phyloP scores from a whole-genome alignment of 2,797 vertebrate genomes.

The Argentina silus region DNA sequence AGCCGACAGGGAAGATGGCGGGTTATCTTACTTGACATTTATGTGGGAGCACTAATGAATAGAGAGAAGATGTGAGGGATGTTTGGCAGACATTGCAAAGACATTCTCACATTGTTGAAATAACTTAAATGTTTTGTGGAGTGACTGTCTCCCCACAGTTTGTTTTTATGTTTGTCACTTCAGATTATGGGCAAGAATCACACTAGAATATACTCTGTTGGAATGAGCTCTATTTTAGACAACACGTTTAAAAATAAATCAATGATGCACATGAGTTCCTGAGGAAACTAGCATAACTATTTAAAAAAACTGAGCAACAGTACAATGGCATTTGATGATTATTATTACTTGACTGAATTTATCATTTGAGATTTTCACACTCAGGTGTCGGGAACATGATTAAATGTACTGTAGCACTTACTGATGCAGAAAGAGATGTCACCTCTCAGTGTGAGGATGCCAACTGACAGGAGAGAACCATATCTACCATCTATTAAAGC shows the following conservation, averaged over 20 bases:
- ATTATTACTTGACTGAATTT: slow-evolving; percentile 16
- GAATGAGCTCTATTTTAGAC: background rate
- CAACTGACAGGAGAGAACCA: slow-evolving; percentile 23
- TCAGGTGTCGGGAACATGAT: slow-evolving; percentile 37
- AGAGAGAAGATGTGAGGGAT: slow-evolving; percentile 57
- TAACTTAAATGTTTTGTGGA: slow-evolving; percentile 62
- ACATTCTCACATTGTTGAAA: slow-evolving; percentile 51
- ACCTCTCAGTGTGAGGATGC: slow-evolving; percentile 27
- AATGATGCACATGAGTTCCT: background rate
- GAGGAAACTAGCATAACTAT: background rate
- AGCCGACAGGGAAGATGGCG: slow-evolving; percentile 55
- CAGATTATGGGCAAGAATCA: slow-evolving; percentile 47
- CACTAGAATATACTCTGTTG: background rate
- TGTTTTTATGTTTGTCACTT: slow-evolving; percentile 63
- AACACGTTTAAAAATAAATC: background rate
- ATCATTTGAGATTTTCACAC: slow-evolving; percentile 51
- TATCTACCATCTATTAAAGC: too few species aligned
- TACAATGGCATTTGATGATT: slow-evolving; percentile 28
- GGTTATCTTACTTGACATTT: slow-evolving; percentile 77
- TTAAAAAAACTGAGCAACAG: background rate
- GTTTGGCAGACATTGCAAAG: slow-evolving; percentile 52
- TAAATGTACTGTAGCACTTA: slow-evolving; percentile 32
- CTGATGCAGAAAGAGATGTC: slow-evolving; percentile 29
- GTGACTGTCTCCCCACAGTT: slow-evolving; percentile 50
- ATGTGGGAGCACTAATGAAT: slow-evolving; percentile 72